phyloP scores from a whole-genome alignment of 2,113 vertebrate genomes.

The Chaetorhynchus papuensis region DNA sequence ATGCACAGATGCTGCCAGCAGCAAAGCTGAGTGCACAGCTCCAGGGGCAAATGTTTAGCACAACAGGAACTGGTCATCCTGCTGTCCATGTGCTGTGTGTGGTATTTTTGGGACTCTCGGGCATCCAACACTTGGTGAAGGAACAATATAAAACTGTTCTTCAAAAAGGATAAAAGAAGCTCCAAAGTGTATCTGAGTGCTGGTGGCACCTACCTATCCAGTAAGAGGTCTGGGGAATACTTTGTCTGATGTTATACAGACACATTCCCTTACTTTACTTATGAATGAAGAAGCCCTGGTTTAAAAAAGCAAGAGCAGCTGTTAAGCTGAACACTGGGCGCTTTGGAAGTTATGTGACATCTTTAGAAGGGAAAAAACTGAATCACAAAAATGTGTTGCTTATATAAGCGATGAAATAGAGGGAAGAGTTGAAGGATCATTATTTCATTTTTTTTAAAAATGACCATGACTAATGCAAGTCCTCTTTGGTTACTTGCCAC shows the following conservation, averaged over 20 bases:
- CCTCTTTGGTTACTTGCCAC: constrained; percentile 49
- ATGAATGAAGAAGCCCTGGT: neutral
- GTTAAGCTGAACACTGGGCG: constrained; percentile 11
- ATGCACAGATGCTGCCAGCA: neutral
- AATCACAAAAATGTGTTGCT: neutral
- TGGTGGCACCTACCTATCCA: neutral
- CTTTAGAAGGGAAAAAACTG: constrained; percentile 7
- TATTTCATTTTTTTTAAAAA: neutral
- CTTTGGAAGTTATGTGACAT: constrained; percentile 33
- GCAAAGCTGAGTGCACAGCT: neutral
- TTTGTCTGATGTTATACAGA: neutral
- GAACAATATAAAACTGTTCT: neutral
- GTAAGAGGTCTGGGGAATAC: neutral
- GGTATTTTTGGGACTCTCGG: neutral
- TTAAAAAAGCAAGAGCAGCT: constrained; percentile 43
- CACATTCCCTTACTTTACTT: neutral
- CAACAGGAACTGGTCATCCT: neutral
- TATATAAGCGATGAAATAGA: neutral
- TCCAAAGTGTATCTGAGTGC: neutral
- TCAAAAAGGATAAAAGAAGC: neutral
- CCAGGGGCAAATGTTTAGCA: neutral
- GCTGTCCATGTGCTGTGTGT: neutral
- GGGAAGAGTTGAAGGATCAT: neutral
- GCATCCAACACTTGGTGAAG: neutral
- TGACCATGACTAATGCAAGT: neutral